Evolutionary conservation across 2,113 vertebrate genomes (phyloP).

Genomic region (Hydrochoerus hydrochaeris): DNA sequence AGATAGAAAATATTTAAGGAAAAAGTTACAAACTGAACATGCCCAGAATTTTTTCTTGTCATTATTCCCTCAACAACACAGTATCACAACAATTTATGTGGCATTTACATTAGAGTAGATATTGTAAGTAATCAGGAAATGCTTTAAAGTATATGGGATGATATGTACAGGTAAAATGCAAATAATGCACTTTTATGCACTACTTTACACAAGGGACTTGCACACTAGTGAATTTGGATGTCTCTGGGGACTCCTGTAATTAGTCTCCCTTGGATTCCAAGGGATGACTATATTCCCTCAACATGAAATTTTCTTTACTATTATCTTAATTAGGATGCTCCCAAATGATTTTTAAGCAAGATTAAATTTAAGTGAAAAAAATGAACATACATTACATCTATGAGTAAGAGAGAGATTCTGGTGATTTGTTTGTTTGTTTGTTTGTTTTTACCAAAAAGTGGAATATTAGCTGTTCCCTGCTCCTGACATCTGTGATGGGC

Average conservation of each 20-base stretch:
- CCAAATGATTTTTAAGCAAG: constrained; percentile 36
- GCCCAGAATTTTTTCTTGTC: too few species aligned
- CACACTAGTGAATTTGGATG: too few species aligned
- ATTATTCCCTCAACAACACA: too few species aligned
- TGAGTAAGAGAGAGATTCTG: not conserved
- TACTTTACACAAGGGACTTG: not conserved
- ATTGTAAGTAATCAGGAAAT: too few species aligned
- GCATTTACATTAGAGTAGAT: too few species aligned
- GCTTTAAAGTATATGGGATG: not conserved
- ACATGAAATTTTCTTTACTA: not conserved
- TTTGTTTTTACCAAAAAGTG: not conserved
- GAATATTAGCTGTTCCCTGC: not conserved
- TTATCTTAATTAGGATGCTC: not conserved
- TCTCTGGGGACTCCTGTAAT: not conserved
- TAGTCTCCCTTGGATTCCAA: not conserved
- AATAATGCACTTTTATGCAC: not conserved
- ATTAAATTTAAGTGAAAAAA: not conserved
- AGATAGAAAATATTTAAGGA: too few species aligned
- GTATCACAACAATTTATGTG: too few species aligned
- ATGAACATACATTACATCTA: not conserved
- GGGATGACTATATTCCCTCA: not conserved
- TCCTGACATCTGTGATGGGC: too few species aligned
- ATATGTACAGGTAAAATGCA: not conserved
- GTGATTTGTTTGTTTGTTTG: not conserved
- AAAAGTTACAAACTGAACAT: too few species aligned